phyloP scores from a whole-genome alignment of 2,797 vertebrate species.

The Morelia viridis region DNA sequence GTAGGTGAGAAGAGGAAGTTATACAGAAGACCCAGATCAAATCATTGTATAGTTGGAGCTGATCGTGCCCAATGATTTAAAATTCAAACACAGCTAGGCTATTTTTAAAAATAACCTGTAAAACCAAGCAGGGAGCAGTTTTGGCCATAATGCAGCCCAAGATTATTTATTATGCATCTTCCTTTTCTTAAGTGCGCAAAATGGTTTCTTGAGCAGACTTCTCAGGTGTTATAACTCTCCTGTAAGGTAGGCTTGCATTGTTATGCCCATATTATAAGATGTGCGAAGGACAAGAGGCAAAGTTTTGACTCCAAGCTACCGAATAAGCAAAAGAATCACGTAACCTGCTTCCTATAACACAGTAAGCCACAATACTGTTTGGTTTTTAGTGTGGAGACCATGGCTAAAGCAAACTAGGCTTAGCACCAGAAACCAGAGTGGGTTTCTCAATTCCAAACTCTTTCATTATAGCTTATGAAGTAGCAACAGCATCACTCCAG shows the following conservation, averaged over 20 bases:
- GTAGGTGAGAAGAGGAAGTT: too few relatives aligned
- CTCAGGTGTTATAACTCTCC: neutral
- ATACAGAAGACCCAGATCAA: neutral
- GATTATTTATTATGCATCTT: neutral
- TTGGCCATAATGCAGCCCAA: neutral
- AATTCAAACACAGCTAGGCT: neutral
- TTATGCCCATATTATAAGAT: neutral
- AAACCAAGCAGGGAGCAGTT: neutral
- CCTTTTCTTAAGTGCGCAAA: neutral
- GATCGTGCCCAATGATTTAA: neutral
- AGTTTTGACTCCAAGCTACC: neutral
- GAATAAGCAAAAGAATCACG: neutral
- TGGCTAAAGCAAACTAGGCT: neutral
- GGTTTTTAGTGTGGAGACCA: neutral
- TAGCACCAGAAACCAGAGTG: neutral
- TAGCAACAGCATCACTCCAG: neutral
- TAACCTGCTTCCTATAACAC: too few relatives aligned
- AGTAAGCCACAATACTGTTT: too few relatives aligned
- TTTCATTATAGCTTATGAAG: slow-evolving; percentile 6
- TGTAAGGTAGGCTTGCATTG: neutral
- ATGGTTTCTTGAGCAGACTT: neutral
- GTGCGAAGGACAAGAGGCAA: neutral
- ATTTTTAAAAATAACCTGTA: too few relatives aligned
- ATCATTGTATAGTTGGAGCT: neutral
- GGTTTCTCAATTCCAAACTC: neutral